Conservation (phyloP, 2,113 vertebrate species). For the Morone chrysops region DNA sequence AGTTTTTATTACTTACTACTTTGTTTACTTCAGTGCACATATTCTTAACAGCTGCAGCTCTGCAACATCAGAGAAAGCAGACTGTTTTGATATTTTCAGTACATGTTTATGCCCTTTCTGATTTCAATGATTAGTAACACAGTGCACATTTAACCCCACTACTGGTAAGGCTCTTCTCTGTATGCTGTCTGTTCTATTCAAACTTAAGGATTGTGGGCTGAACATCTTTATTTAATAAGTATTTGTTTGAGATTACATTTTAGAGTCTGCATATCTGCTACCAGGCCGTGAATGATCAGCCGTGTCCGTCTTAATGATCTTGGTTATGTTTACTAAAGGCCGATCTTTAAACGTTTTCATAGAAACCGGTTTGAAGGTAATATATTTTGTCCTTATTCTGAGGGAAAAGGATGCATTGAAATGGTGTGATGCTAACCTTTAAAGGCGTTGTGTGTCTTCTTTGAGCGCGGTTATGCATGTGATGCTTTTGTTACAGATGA, state of each 20-base stretch:
- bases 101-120: too few species aligned
- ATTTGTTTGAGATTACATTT: too few species aligned
- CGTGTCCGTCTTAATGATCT: not conserved
- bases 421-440: conserved; percentile 12
- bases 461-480: conserved; percentile 1
- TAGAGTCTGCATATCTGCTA: not conserved
- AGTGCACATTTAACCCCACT: not conserved
- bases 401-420: not conserved
- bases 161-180: not conserved
- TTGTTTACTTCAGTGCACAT: not conserved
- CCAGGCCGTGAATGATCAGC: not conserved
- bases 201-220: not conserved
- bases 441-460: not conserved
- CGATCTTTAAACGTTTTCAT: not conserved
- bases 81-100: not conserved
- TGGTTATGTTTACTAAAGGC: not conserved
- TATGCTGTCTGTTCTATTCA: not conserved
- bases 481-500: conserved; percentile 36
- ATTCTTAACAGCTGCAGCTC: too few species aligned
- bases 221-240: too few species aligned
- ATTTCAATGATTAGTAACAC: not conserved
- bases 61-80: not conserved
- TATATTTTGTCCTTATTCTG: not conserved
- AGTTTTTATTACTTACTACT: too few species aligned
- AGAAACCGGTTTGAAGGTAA: not conserved